These are phyloP conservation scores for Fopius arisanus DNA, from an alignment of 1,140 invertebrate genomes.

Conservation along the genomic window DNA sequence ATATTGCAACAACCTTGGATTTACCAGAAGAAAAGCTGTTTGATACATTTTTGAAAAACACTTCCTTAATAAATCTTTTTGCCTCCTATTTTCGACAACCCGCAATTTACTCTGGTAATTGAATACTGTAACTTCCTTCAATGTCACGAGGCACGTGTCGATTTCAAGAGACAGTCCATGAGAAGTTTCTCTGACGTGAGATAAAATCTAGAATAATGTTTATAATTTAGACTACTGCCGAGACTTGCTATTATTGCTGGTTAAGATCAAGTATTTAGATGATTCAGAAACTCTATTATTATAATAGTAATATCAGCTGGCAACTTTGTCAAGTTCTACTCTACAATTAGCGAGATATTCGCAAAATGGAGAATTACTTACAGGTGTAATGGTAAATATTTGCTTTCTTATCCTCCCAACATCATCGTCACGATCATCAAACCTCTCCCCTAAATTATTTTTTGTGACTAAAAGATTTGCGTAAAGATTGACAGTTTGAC, in stretches of 20 bases:
- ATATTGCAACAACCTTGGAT: slow-evolving; percentile 20
- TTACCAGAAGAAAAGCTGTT: slow-evolving; percentile 13
- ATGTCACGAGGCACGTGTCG: neutral
- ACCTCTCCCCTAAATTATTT: slow-evolving; percentile 12
- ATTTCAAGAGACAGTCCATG: slow-evolving; percentile 11
- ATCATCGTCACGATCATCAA: slow-evolving; percentile 29
- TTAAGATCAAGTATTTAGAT: no score
- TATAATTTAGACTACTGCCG: no score
- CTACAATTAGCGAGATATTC: neutral
- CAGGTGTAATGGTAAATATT: slow-evolving; percentile 3
- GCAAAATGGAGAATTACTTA: neutral
- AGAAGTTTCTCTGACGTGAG: slow-evolving; percentile 25
- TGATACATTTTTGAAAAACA: slow-evolving; percentile 4
- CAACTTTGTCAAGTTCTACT: no score
- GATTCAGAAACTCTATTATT: no score
- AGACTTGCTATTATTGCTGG: no score
- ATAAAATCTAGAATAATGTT: slow-evolving; percentile 21
- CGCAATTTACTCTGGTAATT: slow-evolving; percentile 8
- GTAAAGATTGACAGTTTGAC: slow-evolving; percentile 35
- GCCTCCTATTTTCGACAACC: neutral
- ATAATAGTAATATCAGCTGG: no score
- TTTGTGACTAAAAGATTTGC: slow-evolving; percentile 28
- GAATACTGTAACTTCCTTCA: neutral
- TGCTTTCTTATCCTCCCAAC: slow-evolving; percentile 16
- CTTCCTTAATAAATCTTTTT: slow-evolving; percentile 17